These are phyloP conservation scores for Latheticus oryzae DNA, from an alignment of 2,888 invertebrate genomes.

Conservation along the genomic window DNA sequence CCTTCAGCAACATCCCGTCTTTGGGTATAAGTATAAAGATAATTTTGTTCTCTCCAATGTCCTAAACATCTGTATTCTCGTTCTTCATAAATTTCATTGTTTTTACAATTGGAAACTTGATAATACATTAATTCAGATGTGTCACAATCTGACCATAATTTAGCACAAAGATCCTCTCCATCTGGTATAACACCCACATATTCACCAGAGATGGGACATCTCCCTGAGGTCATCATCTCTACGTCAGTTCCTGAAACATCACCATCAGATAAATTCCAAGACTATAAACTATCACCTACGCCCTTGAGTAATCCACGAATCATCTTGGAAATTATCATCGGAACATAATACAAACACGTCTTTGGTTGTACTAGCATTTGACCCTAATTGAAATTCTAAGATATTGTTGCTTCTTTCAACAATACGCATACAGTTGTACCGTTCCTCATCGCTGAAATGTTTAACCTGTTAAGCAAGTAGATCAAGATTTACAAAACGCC, in stretches of 20 bases:
- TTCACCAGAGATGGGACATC: slow-evolving; percentile 75
- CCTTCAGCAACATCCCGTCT: slow-evolving; percentile 70
- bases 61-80: slow-evolving; percentile 75
- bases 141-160: slow-evolving; percentile 74
- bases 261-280: slow-evolving; percentile 15
- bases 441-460: slow-evolving; percentile 69
- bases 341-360: slow-evolving; percentile 58
- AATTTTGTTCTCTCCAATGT: slow-evolving; percentile 73
- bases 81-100: slow-evolving; percentile 73
- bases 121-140: slow-evolving; percentile 76
- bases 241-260: slow-evolving; percentile 47
- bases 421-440: slow-evolving; percentile 71
- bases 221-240: slow-evolving; percentile 47
- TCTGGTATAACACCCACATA: slow-evolving; percentile 75
- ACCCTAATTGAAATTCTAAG: slow-evolving; percentile 71
- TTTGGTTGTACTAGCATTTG: slow-evolving; percentile 56
- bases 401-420: slow-evolving; percentile 71
- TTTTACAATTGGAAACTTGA: slow-evolving; percentile 72
- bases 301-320: slow-evolving; percentile 73
- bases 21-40: slow-evolving; percentile 75
- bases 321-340: slow-evolving; percentile 66
- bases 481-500: slow-evolving; percentile 11
- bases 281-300: slow-evolving; percentile 64
- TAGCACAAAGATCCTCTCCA: slow-evolving; percentile 71
- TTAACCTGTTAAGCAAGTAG: slow-evolving; percentile 1